Percentiles rank a stretch among this genome's conserved stretches.
These are phyloP conservation scores for Drosophila mojavensis DNA, from an alignment of 1,140 invertebrate species.

Conservation along the genomic window DNA sequence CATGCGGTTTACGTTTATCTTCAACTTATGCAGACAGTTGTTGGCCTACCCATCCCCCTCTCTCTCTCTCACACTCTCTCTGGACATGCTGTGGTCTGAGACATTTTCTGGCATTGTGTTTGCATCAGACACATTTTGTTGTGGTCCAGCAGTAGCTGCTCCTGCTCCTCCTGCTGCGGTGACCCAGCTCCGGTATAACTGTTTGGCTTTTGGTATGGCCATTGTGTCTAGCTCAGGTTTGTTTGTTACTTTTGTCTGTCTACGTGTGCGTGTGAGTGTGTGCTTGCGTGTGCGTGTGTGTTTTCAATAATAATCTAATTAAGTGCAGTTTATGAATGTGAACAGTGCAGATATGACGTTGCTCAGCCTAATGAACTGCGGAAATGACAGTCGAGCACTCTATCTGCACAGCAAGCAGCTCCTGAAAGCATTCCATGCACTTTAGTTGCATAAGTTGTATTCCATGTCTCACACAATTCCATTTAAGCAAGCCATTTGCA, in stretches of 20 bases:
- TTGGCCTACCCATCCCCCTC: constrained; percentile 15
- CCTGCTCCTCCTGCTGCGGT: constrained; percentile 33
- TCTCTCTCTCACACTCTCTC: not conserved
- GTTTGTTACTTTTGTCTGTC: constrained; percentile 47
- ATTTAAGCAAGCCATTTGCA: too few relatives aligned
- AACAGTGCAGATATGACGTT: constrained; percentile 30
- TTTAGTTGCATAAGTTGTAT: not conserved
- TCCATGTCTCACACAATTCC: too few relatives aligned
- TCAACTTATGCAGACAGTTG: constrained; percentile 80
- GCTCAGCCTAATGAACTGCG: constrained; percentile 43
- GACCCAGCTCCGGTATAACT: constrained; percentile 45
- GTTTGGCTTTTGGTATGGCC: constrained; percentile 59
- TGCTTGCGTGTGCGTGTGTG: constrained; percentile 27
- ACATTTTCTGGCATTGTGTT: constrained; percentile 65
- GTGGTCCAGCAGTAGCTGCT: constrained; percentile 50
- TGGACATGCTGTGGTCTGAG: constrained; percentile 71
- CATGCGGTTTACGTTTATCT: constrained; percentile 82
- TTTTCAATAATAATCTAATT: constrained; percentile 78
- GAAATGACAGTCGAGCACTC: constrained; percentile 27
- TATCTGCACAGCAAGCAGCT: constrained; percentile 5
- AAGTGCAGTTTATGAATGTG: constrained; percentile 54
- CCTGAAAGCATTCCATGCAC: not conserved
- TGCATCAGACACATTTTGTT: constrained; percentile 77
- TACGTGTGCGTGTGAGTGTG: constrained; percentile 17
- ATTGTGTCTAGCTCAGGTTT: constrained; percentile 46